Base-by-base conservation (phyloP, 2,888 invertebrate genomes). In the Dexiosoma caninum region DNA sequence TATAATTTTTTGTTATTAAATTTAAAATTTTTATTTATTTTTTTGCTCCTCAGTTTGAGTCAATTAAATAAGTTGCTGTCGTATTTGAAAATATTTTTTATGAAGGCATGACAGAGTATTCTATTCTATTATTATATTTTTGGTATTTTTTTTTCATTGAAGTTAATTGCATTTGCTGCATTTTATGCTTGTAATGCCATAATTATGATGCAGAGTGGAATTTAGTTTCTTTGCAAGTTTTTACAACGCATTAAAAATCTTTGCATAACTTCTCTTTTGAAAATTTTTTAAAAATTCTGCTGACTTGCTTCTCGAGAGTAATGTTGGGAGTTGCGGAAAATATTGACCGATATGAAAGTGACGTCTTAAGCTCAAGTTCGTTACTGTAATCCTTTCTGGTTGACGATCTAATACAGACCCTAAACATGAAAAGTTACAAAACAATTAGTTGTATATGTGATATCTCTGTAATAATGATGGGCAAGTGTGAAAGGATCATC, bases 61-160 rank as follows among this genome's bases (percentile, higher is more conserved):
- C 72, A 81, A 77, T 77, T 77, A 81, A 69, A 81, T 76, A 69
- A 77, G 72, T 49, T 64, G 81, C 81, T 77, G 81, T 81, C 81
- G 67, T 72, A 69, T 72, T 76, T 69, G 59, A 71, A 71, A 77
- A 42, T 55, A 69, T 62, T 69, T 72, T 72, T 81, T 81, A 67
- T 30, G 35, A 49, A 64, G 70, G 46, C 76, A n/a, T n/a, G n/a
- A n/a, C n/a, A n/a, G 42, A 12, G 35, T 55, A 40, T 30, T n/a
- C 53, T 66, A 16, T 76, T 40, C 21, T 8, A 40, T 32, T 77
- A 51, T 42, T 30, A 23, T 64, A 30, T 37, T 62, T 46, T 60
- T 57, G 23, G 55, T 76, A 67, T 71, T 71, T 60, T 64, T 44
- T 74, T n/a, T n/a, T 74, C 57, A 69, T 62, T 53, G 14, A 53